These are phyloP conservation scores for Drosophila trapezifrons DNA, from an alignment of 1,140 invertebrate species.

Conservation along the genomic window DNA sequence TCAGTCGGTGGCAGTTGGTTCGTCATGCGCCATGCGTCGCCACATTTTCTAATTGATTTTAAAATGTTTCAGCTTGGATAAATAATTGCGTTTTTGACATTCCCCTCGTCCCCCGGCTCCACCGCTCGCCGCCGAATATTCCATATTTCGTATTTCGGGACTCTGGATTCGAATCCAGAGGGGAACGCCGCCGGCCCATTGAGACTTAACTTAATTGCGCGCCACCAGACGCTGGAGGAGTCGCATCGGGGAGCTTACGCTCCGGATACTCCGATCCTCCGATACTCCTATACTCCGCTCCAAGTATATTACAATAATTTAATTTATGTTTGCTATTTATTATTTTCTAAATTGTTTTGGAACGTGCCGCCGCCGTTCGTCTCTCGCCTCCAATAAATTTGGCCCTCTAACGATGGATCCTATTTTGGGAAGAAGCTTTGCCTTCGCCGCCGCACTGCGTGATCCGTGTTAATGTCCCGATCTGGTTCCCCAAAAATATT, in stretches of 20 bases:
- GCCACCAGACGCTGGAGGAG: slow-evolving; percentile 36
- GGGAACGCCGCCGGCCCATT: slow-evolving; percentile 14
- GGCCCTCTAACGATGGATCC: slow-evolving; percentile 57
- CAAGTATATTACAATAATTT: slow-evolving; percentile 82
- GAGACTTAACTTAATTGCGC: slow-evolving; percentile 72
- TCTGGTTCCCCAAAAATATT: slow-evolving; percentile 30
- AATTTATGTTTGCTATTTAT: slow-evolving; percentile 84
- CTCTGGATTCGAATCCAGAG: slow-evolving; percentile 1
- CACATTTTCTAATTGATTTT: slow-evolving; percentile 84
- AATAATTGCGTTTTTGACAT: slow-evolving; percentile 84
- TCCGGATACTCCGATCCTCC: too few relatives aligned
- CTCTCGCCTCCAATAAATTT: slow-evolving; percentile 63
- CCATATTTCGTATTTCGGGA: slow-evolving; percentile 46
- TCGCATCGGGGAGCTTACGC: slow-evolving; percentile 56
- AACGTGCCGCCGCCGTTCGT: slow-evolving; percentile 63
- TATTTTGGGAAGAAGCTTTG: slow-evolving; percentile 52
- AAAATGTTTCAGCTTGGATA: slow-evolving; percentile 83
- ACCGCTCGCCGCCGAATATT: slow-evolving; percentile 14
- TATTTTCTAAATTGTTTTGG: slow-evolving; percentile 83
- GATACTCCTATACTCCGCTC: background rate
- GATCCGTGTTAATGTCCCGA: slow-evolving; percentile 60
- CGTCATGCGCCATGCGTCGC: slow-evolving; percentile 78
- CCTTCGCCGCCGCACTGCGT: slow-evolving; percentile 41
- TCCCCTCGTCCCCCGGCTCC: slow-evolving; percentile 22
- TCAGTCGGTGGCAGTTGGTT: slow-evolving; percentile 26